phyloP scores from a whole-genome alignment of 2,113 vertebrate species.

The Scalopus aquaticus region DNA sequence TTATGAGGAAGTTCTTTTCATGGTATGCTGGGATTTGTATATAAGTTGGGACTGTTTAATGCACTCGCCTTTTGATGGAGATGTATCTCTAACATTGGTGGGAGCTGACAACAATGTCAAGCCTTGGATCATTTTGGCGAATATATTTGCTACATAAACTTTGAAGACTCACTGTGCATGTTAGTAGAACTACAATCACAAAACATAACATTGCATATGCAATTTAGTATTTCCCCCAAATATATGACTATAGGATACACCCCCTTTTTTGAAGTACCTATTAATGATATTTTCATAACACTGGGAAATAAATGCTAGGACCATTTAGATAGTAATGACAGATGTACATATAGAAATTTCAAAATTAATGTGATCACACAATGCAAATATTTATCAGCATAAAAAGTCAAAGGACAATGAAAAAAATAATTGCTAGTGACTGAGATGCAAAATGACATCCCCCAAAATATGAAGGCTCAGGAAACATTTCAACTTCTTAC shows the following conservation, averaged over 20 bases:
- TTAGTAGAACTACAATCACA: background rate
- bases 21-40: too few relatives aligned
- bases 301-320: background rate
- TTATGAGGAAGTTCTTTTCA: background rate
- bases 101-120: conserved; percentile 90
- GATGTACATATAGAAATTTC: background rate
- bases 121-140: conserved; percentile 79
- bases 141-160: background rate
- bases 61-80: too few relatives aligned
- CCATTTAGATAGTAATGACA: background rate
- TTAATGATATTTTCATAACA: background rate
- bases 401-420: background rate
- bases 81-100: conserved; percentile 73
- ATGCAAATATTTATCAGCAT: background rate
- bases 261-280: background rate
- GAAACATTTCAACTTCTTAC: background rate
- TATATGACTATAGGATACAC: conserved; percentile 75
- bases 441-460: background rate
- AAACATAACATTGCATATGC: background rate
- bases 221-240: conserved; percentile 36
- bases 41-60: too few relatives aligned
- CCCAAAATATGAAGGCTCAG: background rate
- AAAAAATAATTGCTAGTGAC: background rate
- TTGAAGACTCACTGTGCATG: background rate
- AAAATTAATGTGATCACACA: background rate